Evolutionary conservation across 92 coral and sea anemone species (phyloP).

Genomic region (Epizoanthus fatuus): DNA sequence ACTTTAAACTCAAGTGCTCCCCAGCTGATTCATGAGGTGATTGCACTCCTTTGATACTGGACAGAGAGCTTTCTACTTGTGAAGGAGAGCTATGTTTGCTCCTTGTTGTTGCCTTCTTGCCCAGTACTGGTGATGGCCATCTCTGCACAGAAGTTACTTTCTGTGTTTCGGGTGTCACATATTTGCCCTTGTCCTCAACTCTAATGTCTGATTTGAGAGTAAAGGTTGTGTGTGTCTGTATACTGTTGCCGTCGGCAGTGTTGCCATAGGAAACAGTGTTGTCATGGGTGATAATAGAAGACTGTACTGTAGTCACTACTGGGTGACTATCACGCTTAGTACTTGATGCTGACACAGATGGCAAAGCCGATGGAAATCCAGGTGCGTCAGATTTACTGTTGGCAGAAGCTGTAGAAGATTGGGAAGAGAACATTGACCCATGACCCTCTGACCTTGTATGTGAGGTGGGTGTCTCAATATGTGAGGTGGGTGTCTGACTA

Average conservation of each 20-base stretch:
- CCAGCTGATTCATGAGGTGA: not conserved
- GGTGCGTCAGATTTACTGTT: not conserved
- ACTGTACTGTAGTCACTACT: slow-evolving; percentile 5
- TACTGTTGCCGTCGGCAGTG: not conserved
- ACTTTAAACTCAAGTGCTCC: slow-evolving; percentile 14
- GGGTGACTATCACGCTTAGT: slow-evolving; percentile 23
- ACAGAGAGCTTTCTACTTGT: not conserved
- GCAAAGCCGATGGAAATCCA: too few species aligned
- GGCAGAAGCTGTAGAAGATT: slow-evolving; percentile 4
- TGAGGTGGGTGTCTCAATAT: not conserved
- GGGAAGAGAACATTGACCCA: not conserved
- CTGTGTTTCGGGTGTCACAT: slow-evolving; percentile 1
- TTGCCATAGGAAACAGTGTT: not conserved
- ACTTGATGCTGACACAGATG: not conserved
- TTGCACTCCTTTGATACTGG: slow-evolving; percentile 2
- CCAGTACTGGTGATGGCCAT: slow-evolving; percentile 23
- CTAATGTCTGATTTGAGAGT: slow-evolving; percentile 2
- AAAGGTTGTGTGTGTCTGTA: not conserved
- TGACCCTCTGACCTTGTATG: not conserved
- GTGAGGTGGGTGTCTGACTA: not conserved
- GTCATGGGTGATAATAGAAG: not conserved
- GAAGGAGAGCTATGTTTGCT: not conserved
- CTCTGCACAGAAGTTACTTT: slow-evolving; percentile 1
- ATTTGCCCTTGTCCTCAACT: not conserved
- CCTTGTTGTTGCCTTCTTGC: slow-evolving; percentile 15